Percentiles rank a stretch among this genome's conserved stretches.
phyloP scores from a whole-genome alignment of 2,888 invertebrate species.

The Halocaridina rubra region DNA sequence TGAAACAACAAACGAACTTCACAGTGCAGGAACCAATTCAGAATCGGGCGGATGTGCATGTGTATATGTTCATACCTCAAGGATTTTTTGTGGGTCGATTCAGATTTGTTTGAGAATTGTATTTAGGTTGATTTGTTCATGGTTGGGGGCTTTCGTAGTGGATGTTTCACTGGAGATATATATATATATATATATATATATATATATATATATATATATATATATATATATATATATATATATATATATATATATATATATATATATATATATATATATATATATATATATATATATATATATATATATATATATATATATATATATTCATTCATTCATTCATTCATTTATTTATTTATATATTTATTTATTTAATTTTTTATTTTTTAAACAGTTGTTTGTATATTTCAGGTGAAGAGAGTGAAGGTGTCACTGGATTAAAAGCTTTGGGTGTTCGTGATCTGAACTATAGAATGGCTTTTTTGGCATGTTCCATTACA shows the following conservation, averaged over 20 bases:
- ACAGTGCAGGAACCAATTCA: too few species aligned
- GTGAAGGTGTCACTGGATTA: slow-evolving; percentile 87
- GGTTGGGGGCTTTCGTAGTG: too few species aligned
- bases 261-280: background rate
- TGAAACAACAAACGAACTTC: too few species aligned
- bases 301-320: slow-evolving; percentile 9
- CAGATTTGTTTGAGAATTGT: too few species aligned
- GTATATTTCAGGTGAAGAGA: slow-evolving; percentile 69
- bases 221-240: background rate
- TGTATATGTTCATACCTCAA: too few species aligned
- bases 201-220: too few species aligned
- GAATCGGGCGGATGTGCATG: too few species aligned
- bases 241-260: background rate
- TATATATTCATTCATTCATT: background rate
- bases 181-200: background rate
- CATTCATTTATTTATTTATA: background rate
- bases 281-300: slow-evolving; percentile 1
- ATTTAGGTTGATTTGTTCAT: too few species aligned
- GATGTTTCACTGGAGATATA: background rate
- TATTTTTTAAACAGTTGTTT: background rate
- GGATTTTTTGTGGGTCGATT: too few species aligned
- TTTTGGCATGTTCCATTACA: slow-evolving; percentile 84
- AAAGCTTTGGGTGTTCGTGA: slow-evolving; percentile 89
- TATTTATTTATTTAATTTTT: background rate
- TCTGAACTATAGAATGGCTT: slow-evolving; percentile 88